Base-by-base conservation (phyloP, 2,888 invertebrate species). In the Drosophila ezoana region DNA sequence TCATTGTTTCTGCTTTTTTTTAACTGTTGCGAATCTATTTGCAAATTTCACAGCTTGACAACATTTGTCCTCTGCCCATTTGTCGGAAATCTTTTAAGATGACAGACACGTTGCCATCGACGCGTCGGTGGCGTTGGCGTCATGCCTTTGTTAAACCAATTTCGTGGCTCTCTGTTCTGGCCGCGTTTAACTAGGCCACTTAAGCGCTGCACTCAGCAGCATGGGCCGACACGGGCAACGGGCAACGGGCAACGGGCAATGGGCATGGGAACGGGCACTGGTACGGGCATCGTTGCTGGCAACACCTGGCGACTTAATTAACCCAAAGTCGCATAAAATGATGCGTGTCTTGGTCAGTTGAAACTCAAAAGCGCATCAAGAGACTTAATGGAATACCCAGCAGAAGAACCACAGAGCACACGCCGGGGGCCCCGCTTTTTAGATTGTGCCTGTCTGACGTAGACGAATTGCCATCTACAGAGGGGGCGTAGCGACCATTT, bases 271-370 rank as follows among this genome's bases (percentile, higher is more conserved):
- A 62, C 49, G 64, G 56, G 80, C 61, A 41, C 38, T 48, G 32
- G 33, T 14, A 18, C 28, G 28, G 53, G 38, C 40, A 23, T 10
- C 35, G 44, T 10, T 18, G 45, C 47, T 35, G 72, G 45, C 52
- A 77, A 64, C 80, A 79, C 72, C 81, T 83, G 78, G 89, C 69
- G 61, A 66, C 74, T 89, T 89, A 89, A 89, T 89, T 83, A 81
- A 89, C 78, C 49, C 43, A 66, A 63, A 67, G 64, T 73, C 58
- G 64, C 67, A 77, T 71, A 73, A 76, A 83, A 58, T 68, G 80
- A 88, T 88, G 84, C 84, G 78, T 80, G 56, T 68, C 69, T 52
- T 67, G 77, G 84, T 70, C 81, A 82, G 72, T 75, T 64, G 62
- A 66, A 28, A 52, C 66, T 52, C 16, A n/a, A 38, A 65, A 72